Evolutionary conservation across 2,888 invertebrate genomes (phyloP), one percentile per base, ranked within the genome.

Genomic region (Volucella inanis): DNA sequence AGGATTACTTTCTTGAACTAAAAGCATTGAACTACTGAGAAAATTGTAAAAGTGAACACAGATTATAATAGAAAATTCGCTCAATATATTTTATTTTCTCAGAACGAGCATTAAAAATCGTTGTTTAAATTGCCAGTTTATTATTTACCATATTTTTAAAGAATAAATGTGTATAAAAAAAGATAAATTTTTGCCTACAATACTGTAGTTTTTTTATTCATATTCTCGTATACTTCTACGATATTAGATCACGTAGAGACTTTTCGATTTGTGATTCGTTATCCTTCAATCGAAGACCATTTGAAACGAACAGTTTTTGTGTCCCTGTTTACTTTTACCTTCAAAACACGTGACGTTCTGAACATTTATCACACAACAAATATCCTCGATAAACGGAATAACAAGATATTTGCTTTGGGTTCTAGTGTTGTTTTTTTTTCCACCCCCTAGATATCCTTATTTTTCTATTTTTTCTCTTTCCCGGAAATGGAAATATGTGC

Each of bases 241-340:
- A 82, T 82, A 82, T 82, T 76, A 77, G 77, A 82, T 82, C 81
- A 82, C 81, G 81, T 82, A 82, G 65, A 39, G 65, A 77, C 64
- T 70, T 82, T 77, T 82, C 77, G 81, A 77, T 77, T 82, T 77
- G 70, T 54, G 81, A 82, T 77, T 82, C 77, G 81, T 82, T 82
- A 71, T 82, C 70, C 59, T 76, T 65, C 65, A 22, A 59, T 71
- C 71, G 50, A 59, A 54, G 41, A 15, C 65, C 75, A 43, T 61
- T 62, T 31, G 45, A 70, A 41, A 64, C 50, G 71, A 64, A 49
- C 62, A 71, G 54, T 52, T 49, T 70, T 47, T 59, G 57, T 76
- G 65, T 64, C 39, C 50, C 52, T 59, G 57, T 71, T 77, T 82
- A 82, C 77, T 50, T 71, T 77, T 71, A 81, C 64, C 57, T 81